These are phyloP conservation scores for Cyanistes caeruleus DNA, from an alignment of 2,113 vertebrate genomes.

Conservation along the genomic window DNA sequence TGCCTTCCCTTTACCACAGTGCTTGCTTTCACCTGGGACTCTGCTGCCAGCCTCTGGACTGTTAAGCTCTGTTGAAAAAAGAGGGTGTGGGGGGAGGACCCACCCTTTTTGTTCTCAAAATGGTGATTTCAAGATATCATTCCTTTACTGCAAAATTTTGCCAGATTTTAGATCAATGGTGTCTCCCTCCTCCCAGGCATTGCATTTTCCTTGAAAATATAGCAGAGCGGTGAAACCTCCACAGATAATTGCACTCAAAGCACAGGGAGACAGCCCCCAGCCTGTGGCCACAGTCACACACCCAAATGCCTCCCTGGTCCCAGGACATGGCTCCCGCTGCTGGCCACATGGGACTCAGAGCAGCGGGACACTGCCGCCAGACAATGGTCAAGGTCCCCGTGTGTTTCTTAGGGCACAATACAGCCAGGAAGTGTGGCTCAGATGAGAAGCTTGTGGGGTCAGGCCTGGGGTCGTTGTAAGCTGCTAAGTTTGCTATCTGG, in stretches of 20 bases:
- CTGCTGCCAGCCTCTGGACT: background rate
- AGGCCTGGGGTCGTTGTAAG: background rate
- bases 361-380: accelerated
- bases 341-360: accelerated
- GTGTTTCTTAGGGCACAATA: background rate
- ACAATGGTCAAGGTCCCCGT: accelerated
- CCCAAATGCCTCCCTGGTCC: background rate
- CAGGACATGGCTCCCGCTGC: background rate
- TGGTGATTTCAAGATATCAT: background rate
- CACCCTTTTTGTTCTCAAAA: background rate
- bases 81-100: accelerated
- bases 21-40: background rate
- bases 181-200: background rate
- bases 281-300: accelerated
- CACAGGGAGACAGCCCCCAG: background rate
- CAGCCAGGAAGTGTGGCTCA: accelerated
- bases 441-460: background rate
- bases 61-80: background rate
- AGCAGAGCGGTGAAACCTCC: background rate
- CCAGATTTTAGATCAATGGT: background rate
- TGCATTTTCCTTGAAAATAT: background rate
- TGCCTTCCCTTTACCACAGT: background rate
- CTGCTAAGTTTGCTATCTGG: background rate
- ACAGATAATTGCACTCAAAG: background rate
- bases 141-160: background rate